Conservation (phyloP, 2,113 vertebrate species). For the Pelobates fuscus region DNA sequence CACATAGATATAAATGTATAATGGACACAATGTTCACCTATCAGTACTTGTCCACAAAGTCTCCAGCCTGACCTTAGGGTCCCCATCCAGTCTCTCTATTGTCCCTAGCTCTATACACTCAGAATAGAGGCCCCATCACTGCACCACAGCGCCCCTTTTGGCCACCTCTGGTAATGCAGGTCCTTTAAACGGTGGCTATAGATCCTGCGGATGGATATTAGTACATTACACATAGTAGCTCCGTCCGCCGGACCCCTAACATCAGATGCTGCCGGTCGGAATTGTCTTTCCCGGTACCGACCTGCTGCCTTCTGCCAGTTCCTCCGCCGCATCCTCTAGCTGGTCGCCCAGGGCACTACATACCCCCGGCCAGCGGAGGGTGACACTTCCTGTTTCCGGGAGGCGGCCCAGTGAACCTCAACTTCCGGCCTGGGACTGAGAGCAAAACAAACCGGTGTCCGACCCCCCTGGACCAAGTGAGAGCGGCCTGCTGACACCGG, state of each 20-base stretch:
- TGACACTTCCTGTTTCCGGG: constrained; percentile 31
- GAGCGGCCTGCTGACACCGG: not conserved
- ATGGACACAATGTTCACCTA: too few species aligned
- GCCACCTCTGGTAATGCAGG: not conserved
- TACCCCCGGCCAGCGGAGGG: constrained; percentile 16
- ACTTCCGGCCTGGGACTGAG: constrained; percentile 32
- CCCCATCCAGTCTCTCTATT: too few species aligned
- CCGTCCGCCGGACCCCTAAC: not conserved
- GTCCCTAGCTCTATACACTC: too few species aligned
- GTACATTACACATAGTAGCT: not conserved
- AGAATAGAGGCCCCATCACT: too few species aligned
- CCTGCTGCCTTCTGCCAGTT: too few species aligned
- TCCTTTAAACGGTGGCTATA: too few species aligned
- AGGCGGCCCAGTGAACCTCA: not conserved
- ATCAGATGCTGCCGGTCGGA: not conserved
- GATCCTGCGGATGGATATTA: constrained; percentile 10
- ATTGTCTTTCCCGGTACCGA: not conserved
- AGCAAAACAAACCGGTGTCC: constrained; percentile 45
- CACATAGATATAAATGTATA: too few species aligned
- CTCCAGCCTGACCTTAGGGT: too few species aligned
- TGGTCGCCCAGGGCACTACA: constrained; percentile 5
- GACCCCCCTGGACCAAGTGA: not conserved
- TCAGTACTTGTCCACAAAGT: too few species aligned
- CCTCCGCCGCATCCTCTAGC: not conserved
- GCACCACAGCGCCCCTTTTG: not conserved